Evolutionary conservation across 2,888 invertebrate genomes (phyloP).

Genomic region (Plemyria rubiginata): DNA sequence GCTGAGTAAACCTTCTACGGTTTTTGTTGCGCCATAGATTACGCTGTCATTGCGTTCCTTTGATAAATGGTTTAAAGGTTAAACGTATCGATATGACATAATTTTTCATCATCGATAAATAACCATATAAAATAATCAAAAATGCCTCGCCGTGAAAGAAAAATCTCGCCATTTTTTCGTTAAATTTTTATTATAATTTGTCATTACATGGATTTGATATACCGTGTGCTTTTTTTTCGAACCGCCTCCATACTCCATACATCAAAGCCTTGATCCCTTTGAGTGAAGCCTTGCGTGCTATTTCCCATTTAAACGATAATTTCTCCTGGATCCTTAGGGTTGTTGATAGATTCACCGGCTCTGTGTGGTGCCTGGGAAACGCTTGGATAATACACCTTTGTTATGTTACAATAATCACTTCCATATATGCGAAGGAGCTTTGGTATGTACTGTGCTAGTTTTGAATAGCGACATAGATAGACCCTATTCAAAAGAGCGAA

Average conservation of each 20-base stretch:
- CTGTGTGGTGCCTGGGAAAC: slow-evolving; percentile 31
- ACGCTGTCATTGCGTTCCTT: neutral
- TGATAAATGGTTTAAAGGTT: neutral
- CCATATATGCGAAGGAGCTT: slow-evolving; percentile 23
- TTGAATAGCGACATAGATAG: no score
- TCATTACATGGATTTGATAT: slow-evolving; percentile 48
- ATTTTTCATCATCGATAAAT: neutral
- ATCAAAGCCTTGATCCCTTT: slow-evolving; percentile 57
- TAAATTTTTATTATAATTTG: slow-evolving; percentile 32
- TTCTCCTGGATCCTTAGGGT: slow-evolving; percentile 43
- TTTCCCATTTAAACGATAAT: slow-evolving; percentile 62
- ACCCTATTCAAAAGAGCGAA: no score
- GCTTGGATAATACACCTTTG: slow-evolving; percentile 39
- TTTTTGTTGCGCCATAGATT: neutral
- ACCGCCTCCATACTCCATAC: slow-evolving; percentile 37
- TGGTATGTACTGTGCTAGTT: slow-evolving; percentile 2
- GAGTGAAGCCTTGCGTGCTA: slow-evolving; percentile 55
- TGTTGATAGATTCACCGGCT: slow-evolving; percentile 38
- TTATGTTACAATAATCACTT: slow-evolving; percentile 20
- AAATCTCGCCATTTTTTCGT: slow-evolving; percentile 35
- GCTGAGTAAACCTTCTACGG: no score
- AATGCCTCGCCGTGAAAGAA: slow-evolving; percentile 12
- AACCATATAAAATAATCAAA: slow-evolving; percentile 9
- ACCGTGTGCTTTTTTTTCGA: slow-evolving; percentile 31
- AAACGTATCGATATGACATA: slow-evolving; percentile 9